Percentiles rank a stretch among this genome's conserved stretches.
These are phyloP conservation scores for Zoanthus gigantus DNA, from an alignment of 92 coral and sea anemone species.

Conservation along the genomic window DNA sequence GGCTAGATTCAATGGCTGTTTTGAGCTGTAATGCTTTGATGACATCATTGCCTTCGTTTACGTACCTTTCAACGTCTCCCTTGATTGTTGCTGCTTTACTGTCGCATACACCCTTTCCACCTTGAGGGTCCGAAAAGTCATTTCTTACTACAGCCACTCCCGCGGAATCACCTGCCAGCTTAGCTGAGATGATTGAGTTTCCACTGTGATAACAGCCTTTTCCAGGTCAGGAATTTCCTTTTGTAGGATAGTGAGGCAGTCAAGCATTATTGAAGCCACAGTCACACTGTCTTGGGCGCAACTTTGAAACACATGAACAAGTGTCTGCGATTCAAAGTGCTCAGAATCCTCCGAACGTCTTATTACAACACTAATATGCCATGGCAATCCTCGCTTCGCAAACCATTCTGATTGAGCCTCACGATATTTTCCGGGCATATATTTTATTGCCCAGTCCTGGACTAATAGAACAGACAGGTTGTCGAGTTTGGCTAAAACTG, in stretches of 20 bases:
- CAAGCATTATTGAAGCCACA: conserved; percentile 54
- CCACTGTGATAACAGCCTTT: conserved; percentile 63
- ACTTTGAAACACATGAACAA: conserved; percentile 68
- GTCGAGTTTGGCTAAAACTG: conserved; percentile 55
- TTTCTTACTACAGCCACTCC: conserved; percentile 53
- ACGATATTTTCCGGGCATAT: conserved; percentile 14
- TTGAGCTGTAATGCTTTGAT: conserved; percentile 43
- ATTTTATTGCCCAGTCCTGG: conserved; percentile 27
- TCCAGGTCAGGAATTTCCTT: conserved; percentile 53
- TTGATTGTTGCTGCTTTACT: conserved; percentile 43
- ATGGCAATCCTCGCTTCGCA: conserved; percentile 68
- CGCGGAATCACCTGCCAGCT: conserved; percentile 51
- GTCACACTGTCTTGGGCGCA: conserved; percentile 63
- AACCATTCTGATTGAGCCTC: conserved; percentile 62
- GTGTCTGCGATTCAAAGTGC: conserved; percentile 56
- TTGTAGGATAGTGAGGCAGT: conserved; percentile 41
- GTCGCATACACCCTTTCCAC: conserved; percentile 64
- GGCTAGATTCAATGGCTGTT: conserved; percentile 61
- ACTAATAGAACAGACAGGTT: conserved; percentile 45
- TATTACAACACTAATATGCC: conserved; percentile 65
- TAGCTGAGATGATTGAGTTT: conserved; percentile 49
- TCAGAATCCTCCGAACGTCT: conserved; percentile 45
- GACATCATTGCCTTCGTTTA: conserved; percentile 10
- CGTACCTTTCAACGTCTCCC: too few relatives aligned
- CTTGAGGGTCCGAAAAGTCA: conserved; percentile 67